Evolutionary conservation across 2,888 invertebrate genomes (phyloP).

Genomic region (Helobdella robusta): DNA sequence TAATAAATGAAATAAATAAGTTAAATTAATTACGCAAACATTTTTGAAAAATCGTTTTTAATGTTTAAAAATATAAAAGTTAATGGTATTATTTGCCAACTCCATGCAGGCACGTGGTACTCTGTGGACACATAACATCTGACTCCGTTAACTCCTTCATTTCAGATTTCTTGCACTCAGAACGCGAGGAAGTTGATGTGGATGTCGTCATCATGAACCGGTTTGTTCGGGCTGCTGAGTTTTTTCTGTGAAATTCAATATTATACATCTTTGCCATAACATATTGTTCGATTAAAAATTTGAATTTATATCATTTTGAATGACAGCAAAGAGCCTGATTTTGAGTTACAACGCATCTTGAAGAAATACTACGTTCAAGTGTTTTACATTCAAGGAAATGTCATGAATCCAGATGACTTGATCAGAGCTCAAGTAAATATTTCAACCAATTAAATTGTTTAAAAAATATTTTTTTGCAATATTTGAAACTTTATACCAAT

Average conservation of each 20-base stretch:
- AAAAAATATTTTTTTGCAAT: neutral
- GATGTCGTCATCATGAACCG: slow-evolving; percentile 99
- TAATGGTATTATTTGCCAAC: neutral
- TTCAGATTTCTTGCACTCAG: slow-evolving; percentile 99
- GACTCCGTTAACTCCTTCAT: slow-evolving; percentile 99
- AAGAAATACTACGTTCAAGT: slow-evolving; percentile 99
- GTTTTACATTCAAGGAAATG: slow-evolving; percentile 97
- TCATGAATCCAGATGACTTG: slow-evolving; percentile 99
- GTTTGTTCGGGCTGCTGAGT: slow-evolving; percentile 56
- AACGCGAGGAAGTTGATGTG: slow-evolving; percentile 97
- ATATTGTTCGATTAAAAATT: too few species aligned
- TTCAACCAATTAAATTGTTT: neutral
- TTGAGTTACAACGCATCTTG: slow-evolving; percentile 99
- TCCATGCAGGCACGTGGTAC: slow-evolving; percentile 86
- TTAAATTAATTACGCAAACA: too few species aligned
- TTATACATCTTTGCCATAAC: too few species aligned
- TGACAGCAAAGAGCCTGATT: slow-evolving; percentile 69
- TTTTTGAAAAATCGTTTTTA: too few species aligned
- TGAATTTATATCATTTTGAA: too few species aligned
- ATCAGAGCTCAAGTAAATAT: slow-evolving; percentile 61
- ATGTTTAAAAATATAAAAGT: neutral
- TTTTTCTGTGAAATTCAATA: too few species aligned
- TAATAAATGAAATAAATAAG: too few species aligned
- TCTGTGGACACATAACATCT: slow-evolving; percentile 99
- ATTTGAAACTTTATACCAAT: neutral